A percentile compares a stretch with the other conserved stretches of the same genome.
These are phyloP conservation scores for Aphelenchoides fujianensis DNA, from an alignment of 1,140 invertebrate genomes.

Conservation along the genomic window DNA sequence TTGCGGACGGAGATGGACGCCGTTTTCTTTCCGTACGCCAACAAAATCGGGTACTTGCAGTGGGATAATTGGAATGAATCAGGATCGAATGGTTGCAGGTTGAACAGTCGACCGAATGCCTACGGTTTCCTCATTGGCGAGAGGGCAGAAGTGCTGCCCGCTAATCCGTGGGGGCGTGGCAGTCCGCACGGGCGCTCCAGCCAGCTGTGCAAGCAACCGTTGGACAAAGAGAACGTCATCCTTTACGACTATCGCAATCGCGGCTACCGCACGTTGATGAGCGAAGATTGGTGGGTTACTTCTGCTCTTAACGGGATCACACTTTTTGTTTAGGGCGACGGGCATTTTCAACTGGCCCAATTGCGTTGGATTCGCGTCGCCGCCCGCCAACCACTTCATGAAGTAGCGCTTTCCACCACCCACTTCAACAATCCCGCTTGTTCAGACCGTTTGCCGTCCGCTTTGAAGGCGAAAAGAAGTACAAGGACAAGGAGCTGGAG, in stretches of 20 bases:
- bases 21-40: conserved; percentile 23
- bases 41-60: conserved; percentile 36
- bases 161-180: conserved; percentile 6
- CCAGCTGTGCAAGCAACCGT: conserved; percentile 6
- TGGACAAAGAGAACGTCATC: conserved; percentile 28
- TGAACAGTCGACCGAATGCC: conserved; percentile 38
- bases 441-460: conserved; percentile 23
- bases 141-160: not conserved
- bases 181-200: not conserved
- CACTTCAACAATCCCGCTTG: not conserved
- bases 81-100: not conserved
- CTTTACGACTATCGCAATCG: conserved; percentile 25
- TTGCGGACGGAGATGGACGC: conserved; percentile 23
- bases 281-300: conserved; percentile 9
- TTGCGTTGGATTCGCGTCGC: conserved; percentile 29
- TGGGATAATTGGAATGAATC: too few species aligned
- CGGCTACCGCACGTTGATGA: conserved; percentile 28
- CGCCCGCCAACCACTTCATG: conserved; percentile 36
- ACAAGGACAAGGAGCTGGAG: conserved; percentile 15
- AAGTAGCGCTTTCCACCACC: conserved; percentile 10
- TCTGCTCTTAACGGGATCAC: not conserved
- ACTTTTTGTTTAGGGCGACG: not conserved
- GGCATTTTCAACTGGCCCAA: conserved; percentile 35
- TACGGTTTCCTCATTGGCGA: conserved; percentile 34
- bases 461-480: not conserved